Evolutionary conservation across 2,113 vertebrate species (phyloP).

Genomic region (Thryonomys swinderianus): DNA sequence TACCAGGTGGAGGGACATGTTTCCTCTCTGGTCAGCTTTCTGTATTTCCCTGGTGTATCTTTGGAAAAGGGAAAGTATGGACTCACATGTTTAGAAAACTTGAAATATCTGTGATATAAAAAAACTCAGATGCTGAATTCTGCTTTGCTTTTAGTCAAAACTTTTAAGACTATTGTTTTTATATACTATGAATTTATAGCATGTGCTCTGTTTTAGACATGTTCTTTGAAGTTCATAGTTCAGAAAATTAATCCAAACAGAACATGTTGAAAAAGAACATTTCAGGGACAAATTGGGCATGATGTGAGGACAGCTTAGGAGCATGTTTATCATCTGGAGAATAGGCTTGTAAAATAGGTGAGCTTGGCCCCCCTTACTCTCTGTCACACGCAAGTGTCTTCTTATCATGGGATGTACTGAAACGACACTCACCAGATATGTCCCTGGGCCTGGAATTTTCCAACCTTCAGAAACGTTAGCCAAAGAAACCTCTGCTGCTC

Average conservation of each 20-base stretch:
- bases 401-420: neutral
- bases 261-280: neutral
- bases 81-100: too few species aligned
- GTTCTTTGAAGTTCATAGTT: neutral
- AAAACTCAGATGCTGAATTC: neutral
- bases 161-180: neutral
- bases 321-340: neutral
- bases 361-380: too few species aligned
- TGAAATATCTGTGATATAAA: neutral
- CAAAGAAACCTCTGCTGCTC: too few species aligned
- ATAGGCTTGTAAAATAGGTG: neutral
- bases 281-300: too few species aligned
- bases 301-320: neutral
- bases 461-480: neutral
- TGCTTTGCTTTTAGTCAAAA: neutral
- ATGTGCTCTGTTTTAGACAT: neutral
- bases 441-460: neutral
- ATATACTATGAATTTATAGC: neutral
- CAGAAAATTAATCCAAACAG: neutral
- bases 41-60: neutral
- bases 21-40: neutral
- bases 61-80: neutral
- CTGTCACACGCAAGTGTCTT: too few species aligned
- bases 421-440: neutral
- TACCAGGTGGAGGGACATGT: too few species aligned